phyloP scores from a whole-genome alignment of 2,113 vertebrate species.

The Podarcis cretensis region DNA sequence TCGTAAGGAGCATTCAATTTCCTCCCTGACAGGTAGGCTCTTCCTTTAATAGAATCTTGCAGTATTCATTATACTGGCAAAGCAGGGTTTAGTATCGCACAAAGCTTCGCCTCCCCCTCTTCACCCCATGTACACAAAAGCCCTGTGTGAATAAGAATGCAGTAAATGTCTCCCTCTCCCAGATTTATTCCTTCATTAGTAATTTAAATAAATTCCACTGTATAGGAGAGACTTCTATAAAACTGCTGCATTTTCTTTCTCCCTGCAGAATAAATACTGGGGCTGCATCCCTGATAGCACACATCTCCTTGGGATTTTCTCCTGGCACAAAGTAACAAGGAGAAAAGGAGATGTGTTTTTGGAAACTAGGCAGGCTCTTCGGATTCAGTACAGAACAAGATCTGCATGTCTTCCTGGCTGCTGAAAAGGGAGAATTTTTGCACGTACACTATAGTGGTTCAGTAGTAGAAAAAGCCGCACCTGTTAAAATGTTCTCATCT shows the following conservation, averaged over 20 bases:
- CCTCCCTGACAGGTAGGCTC: conserved; percentile 47
- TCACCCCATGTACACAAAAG: conserved; percentile 33
- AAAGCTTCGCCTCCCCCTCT: neutral
- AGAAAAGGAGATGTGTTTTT: neutral
- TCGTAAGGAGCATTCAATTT: conserved; percentile 19
- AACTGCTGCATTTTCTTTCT: conserved; percentile 31
- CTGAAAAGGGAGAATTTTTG: neutral
- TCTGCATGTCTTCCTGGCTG: neutral
- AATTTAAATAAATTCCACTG: conserved; percentile 64
- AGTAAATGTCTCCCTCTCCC: conserved; percentile 58
- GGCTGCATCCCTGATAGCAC: conserved; percentile 30
- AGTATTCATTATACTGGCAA: neutral
- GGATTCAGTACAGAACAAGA: neutral
- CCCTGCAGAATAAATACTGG: neutral
- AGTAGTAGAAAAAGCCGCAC: neutral
- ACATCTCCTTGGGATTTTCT: neutral
- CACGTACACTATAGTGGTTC: neutral
- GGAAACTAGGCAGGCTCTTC: neutral
- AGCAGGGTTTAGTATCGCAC: conserved; percentile 23
- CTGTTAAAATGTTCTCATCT: neutral
- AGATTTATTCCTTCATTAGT: conserved; percentile 74
- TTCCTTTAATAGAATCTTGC: conserved; percentile 17
- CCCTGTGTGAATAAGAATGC: conserved; percentile 52
- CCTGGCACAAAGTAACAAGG: neutral
- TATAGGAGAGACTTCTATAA: conserved; percentile 51